Base-by-base conservation (phyloP, 2,113 vertebrate genomes). In the Rhadina sibilatrix region DNA sequence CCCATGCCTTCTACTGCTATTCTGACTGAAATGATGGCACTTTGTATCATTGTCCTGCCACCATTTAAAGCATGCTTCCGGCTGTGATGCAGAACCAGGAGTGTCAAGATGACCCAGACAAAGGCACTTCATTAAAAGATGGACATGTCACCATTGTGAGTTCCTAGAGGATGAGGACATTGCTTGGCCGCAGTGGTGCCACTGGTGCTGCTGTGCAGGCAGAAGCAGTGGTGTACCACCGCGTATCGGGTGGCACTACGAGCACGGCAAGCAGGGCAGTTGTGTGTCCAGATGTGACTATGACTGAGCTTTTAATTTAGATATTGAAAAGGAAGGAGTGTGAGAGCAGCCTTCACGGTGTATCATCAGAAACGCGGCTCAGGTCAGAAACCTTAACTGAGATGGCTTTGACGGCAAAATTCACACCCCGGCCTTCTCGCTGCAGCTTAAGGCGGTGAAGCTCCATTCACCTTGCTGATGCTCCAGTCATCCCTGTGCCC, bases 181-280 rank as follows among this genome's bases (percentile, higher is more conserved):
- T 28, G 28, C 35, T 61, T 33, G 54, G 40, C 33, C 24, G 2
- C 13, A 1, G 20, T 9, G 33, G 12, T 50, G 78, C 60, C 5
- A 2, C 40, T 0, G 6, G 49, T 40, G 40, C 24, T 57, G 50
- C 40, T 4, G 47, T 1, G 18, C 9, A 18, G 24, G 23, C 38
- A 31, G 53, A 20, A 1, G 3, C 46, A 38, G 65, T 3, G n/a
- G 9, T 20, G 46, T 40, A 6, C 30, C 37, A 28, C 24, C 3
- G 2, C 7, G 27, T 16, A 35, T 22, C 3, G 1, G 9, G 21
- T 4, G 12, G 12, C 15, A 22, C 56, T 11, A 1, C 0, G 1
- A 44, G 46, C 33, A 11, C 4, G 16, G 57, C 37, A 59, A 19
- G 5, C 42, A 37, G 22, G 12, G 54, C 40, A 22, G 11, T 0